phyloP scores from a whole-genome alignment of 2,113 vertebrate genomes.

The Paedocypris sp. region DNA sequence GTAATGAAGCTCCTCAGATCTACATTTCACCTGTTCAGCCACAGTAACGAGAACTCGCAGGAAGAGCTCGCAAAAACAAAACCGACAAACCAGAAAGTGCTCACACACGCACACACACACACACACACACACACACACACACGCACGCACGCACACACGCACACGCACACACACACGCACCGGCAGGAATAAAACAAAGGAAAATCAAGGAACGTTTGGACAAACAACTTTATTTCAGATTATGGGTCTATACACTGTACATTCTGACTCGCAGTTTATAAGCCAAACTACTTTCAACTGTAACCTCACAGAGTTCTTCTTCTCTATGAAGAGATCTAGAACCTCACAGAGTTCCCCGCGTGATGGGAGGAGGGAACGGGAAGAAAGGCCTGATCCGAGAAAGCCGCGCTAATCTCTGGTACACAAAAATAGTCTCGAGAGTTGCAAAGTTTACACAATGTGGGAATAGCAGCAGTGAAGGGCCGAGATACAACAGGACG shows the following conservation, averaged over 20 bases:
- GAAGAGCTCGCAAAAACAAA: background rate
- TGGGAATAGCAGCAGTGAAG: conserved; percentile 86
- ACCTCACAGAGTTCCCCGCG: conserved; percentile 79
- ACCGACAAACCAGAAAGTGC: background rate
- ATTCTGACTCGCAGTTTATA: conserved; percentile 92
- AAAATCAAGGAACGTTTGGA: conserved; percentile 56
- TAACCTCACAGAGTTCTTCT: conserved; percentile 88
- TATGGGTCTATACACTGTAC: conserved; percentile 98
- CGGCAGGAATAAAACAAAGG: too few species aligned
- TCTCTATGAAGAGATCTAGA: too few species aligned
- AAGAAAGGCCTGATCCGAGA: conserved; percentile 55
- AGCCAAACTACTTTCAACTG: conserved; percentile 90
- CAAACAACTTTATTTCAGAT: conserved; percentile 93
- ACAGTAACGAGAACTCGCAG: background rate
- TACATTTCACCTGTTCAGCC: background rate
- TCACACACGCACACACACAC: too few species aligned
- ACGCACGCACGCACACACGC: too few species aligned
- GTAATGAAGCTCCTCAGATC: background rate
- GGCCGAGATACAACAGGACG: conserved; percentile 65
- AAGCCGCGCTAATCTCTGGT: conserved; percentile 83
- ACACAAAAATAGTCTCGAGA: conserved; percentile 94
- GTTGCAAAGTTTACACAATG: conserved; percentile 71
- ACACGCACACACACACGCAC: too few species aligned
- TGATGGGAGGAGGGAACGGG: conserved; percentile 38
- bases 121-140: too few species aligned